A percentile compares a stretch with the other conserved stretches of the same genome.
Evolutionary conservation across 2,113 vertebrate species (phyloP).

Genomic region (Syngnathus floridae): DNA sequence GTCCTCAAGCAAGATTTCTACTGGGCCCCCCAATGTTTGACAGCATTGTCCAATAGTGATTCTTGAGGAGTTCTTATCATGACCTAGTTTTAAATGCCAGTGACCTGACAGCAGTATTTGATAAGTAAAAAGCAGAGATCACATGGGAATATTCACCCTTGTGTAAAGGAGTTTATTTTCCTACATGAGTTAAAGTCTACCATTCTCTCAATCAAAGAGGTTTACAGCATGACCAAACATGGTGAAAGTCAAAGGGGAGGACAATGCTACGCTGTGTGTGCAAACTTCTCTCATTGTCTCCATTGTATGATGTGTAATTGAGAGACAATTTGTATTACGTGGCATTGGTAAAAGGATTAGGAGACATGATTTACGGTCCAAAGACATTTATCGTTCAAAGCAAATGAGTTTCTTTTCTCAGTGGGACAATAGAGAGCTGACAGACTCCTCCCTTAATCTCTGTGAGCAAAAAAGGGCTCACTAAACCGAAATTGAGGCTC

Average conservation of each 20-base stretch:
- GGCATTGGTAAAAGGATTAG: conserved; percentile 72
- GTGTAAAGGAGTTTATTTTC: neutral
- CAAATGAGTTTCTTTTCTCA: conserved; percentile 75
- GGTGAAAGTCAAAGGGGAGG: conserved; percentile 22
- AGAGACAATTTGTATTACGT: conserved; percentile 70
- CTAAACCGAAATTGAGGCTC: conserved; percentile 65
- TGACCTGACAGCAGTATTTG: neutral
- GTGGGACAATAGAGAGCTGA: conserved; percentile 65
- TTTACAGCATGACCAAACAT: conserved; percentile 16
- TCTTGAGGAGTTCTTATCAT: neutral
- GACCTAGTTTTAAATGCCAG: neutral
- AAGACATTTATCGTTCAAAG: conserved; percentile 74
- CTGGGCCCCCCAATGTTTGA: neutral
- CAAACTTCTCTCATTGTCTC: conserved; percentile 53
- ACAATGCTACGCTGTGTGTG: conserved; percentile 22
- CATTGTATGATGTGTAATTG: conserved; percentile 69
- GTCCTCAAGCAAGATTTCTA: neutral
- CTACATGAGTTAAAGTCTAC: neutral
- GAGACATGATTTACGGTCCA: conserved; percentile 70
- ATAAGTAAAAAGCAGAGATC: neutral
- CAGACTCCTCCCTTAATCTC: conserved; percentile 72
- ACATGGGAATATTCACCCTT: neutral
- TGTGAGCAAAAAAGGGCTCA: conserved; percentile 62
- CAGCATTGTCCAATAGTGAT: neutral
- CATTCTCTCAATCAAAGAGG: conserved; percentile 15